These are phyloP conservation scores for Labeo rohita DNA, from an alignment of 2,113 vertebrate species.

Conservation along the genomic window DNA sequence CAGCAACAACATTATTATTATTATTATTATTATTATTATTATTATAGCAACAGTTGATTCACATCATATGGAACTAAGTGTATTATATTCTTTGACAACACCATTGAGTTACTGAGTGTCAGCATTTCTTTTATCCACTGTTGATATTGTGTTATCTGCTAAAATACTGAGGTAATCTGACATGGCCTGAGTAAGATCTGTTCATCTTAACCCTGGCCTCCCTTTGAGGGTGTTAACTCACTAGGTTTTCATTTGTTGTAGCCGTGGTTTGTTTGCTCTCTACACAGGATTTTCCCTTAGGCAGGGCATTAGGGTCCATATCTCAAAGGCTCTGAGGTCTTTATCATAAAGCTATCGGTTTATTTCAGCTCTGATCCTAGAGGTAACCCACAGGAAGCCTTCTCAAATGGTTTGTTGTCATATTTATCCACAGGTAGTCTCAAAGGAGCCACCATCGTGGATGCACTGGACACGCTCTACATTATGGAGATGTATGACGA, in stretches of 20 bases:
- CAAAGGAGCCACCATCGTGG: constrained; percentile 96
- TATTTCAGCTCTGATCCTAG: constrained; percentile 13
- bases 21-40: no score
- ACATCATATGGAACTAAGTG: not conserved
- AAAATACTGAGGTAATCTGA: not conserved
- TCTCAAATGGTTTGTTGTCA: constrained; percentile 57
- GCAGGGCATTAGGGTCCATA: constrained; percentile 4
- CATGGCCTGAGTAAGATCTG: not conserved
- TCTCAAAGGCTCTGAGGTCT: not conserved
- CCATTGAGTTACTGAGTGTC: not conserved
- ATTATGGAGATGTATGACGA: constrained; percentile 98
- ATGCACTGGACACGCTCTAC: constrained; percentile 92
- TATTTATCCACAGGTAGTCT: constrained; percentile 77
- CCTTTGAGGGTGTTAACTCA: not conserved
- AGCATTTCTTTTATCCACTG: not conserved
- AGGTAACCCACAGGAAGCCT: constrained; percentile 10
- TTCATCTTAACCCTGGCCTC: constrained; percentile 1
- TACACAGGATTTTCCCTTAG: constrained; percentile 11
- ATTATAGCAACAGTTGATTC: not conserved
- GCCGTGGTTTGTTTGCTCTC: constrained; percentile 5
- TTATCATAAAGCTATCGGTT: constrained; percentile 31
- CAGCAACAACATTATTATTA: no score
- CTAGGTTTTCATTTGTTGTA: constrained; percentile 22
- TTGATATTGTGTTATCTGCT: not conserved
- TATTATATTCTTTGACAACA: not conserved